phyloP scores from a whole-genome alignment of 2,797 vertebrate species.

The Toxotes lorentzi region DNA sequence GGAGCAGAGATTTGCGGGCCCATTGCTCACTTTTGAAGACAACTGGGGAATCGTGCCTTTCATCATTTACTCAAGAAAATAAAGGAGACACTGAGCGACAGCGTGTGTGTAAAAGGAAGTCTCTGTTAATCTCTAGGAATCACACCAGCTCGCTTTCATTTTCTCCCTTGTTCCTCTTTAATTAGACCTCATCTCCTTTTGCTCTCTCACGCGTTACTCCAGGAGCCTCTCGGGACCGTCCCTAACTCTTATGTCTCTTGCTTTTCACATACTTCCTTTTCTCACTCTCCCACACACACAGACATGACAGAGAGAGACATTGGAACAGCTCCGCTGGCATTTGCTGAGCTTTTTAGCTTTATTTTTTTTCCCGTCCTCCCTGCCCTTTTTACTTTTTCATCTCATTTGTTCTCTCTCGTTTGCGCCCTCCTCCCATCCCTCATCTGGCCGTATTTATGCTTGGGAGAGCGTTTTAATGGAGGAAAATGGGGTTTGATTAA shows the following conservation, averaged over 20 bases:
- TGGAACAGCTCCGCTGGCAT: not conserved
- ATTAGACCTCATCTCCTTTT: slow-evolving; percentile 72
- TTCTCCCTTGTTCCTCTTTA: slow-evolving; percentile 62
- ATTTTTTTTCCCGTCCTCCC: not conserved
- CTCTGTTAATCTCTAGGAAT: slow-evolving; percentile 72
- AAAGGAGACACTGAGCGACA: slow-evolving; percentile 8
- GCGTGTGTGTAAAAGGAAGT: slow-evolving; percentile 31
- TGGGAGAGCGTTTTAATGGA: slow-evolving; percentile 73
- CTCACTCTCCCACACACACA: slow-evolving; percentile 20
- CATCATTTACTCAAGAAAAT: slow-evolving; percentile 54
- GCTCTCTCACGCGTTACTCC: slow-evolving; percentile 62
- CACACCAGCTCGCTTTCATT: slow-evolving; percentile 58
- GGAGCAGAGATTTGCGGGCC: slow-evolving; percentile 62
- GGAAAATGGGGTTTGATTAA: slow-evolving; percentile 75
- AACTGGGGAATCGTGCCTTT: slow-evolving; percentile 61
- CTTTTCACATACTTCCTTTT: slow-evolving; percentile 37
- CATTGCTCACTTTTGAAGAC: slow-evolving; percentile 70
- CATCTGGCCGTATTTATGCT: slow-evolving; percentile 68
- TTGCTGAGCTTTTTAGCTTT: not conserved
- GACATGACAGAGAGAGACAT: slow-evolving; percentile 8
- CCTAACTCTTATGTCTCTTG: slow-evolving; percentile 24
- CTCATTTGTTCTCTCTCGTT: slow-evolving; percentile 64
- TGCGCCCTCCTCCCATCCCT: slow-evolving; percentile 43
- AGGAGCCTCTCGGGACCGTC: slow-evolving; percentile 62
- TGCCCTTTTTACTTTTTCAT: slow-evolving; percentile 40